Evolutionary conservation across 2,113 vertebrate species (phyloP).

Genomic region (Poeciliopsis retropinna): DNA sequence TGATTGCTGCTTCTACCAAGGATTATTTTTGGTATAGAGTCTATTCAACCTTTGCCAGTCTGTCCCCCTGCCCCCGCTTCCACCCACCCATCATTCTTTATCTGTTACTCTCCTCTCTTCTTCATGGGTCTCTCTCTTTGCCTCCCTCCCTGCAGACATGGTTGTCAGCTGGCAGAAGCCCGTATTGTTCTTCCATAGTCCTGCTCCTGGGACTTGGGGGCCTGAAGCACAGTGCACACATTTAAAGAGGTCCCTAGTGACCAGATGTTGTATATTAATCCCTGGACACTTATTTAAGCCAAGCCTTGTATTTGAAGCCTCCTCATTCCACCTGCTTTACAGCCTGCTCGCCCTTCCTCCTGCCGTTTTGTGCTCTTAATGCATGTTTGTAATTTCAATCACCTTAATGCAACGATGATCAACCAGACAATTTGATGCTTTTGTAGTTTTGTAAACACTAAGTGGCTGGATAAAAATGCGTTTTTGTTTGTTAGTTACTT

Average conservation of each 20-base stretch:
- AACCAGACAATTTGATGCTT: neutral
- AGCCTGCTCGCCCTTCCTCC: neutral
- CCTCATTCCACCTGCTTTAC: constrained; percentile 6
- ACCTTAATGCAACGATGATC: neutral
- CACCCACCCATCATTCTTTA: constrained; percentile 11
- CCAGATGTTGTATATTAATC: constrained; percentile 62
- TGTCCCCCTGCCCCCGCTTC: constrained; percentile 2
- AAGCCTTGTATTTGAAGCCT: constrained; percentile 52
- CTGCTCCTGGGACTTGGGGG: constrained; percentile 49
- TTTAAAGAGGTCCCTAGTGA: constrained; percentile 45
- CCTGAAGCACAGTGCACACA: constrained; percentile 15
- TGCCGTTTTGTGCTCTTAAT: constrained; percentile 43
- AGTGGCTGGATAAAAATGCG: neutral
- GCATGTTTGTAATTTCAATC: neutral
- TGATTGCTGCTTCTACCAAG: constrained; percentile 22
- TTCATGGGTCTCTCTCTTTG: constrained; percentile 5
- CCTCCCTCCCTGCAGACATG: constrained; percentile 27
- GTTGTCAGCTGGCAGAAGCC: constrained; percentile 61
- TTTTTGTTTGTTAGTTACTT: neutral
- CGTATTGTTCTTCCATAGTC: constrained; percentile 67
- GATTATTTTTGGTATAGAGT: constrained; percentile 62
- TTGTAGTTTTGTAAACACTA: neutral
- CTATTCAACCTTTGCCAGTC: constrained; percentile 3
- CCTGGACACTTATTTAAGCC: constrained; percentile 61
- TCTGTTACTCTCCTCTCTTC: constrained; percentile 4